Percentiles rank a stretch among this genome's conserved stretches.
Evolutionary conservation across 1,140 invertebrate genomes (phyloP).

Genomic region (Drosophila quadrilineata): DNA sequence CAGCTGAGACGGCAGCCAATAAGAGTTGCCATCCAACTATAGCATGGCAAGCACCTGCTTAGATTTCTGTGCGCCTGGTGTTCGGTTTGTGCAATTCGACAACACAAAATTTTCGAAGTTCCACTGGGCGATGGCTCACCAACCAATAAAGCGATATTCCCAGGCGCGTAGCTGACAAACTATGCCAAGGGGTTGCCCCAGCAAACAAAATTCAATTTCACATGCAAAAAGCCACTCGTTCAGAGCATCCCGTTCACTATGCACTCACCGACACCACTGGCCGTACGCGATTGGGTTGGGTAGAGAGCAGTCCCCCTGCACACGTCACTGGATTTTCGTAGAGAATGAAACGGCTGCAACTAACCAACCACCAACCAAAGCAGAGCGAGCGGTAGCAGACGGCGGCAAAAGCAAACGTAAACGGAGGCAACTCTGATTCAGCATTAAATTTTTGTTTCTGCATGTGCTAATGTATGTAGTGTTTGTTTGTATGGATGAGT

Average conservation of each 20-base stretch:
- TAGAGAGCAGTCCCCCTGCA: not conserved
- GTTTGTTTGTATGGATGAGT: not conserved
- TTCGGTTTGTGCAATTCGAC: conserved; percentile 78
- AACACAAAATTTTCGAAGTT: conserved; percentile 81
- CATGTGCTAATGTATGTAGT: conserved; percentile 18
- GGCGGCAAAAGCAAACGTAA: too few species aligned
- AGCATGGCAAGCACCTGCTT: conserved; percentile 63
- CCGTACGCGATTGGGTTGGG: not conserved
- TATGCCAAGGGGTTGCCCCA: too few species aligned
- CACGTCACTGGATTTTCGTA: conserved; percentile 29
- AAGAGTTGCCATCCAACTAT: conserved; percentile 81
- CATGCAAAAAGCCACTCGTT: not conserved
- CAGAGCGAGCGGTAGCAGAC: conserved; percentile 70
- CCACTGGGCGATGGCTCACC: conserved; percentile 67
- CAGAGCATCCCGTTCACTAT: not conserved
- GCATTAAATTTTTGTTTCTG: conserved; percentile 32
- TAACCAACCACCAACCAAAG: conserved; percentile 70
- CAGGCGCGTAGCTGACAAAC: conserved; percentile 34
- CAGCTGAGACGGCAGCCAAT: conserved; percentile 74
- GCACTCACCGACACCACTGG: not conserved
- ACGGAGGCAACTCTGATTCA: conserved; percentile 39
- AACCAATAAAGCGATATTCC: conserved; percentile 76
- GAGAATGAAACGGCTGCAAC: conserved; percentile 45
- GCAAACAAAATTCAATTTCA: not conserved
- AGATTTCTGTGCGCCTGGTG: conserved; percentile 63